A percentile compares a stretch with the other conserved stretches of the same genome.
Evolutionary conservation across 2,888 invertebrate species (phyloP).

Genomic region (Thysanoteuthis rhombus): DNA sequence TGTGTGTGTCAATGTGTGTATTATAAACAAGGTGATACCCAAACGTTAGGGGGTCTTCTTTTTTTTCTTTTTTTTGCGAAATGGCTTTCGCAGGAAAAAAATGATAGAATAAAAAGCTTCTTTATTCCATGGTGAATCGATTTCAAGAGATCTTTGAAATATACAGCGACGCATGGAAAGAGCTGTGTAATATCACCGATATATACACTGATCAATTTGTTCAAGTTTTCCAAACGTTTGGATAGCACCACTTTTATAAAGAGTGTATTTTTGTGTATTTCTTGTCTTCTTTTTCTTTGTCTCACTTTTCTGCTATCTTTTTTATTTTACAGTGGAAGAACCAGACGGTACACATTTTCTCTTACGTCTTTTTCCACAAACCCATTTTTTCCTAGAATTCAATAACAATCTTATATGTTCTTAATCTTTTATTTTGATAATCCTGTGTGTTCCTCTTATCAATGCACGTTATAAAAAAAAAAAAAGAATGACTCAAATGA

Average conservation of each 20-base stretch:
- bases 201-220: too few species aligned
- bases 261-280: too few species aligned
- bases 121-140: too few species aligned
- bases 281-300: not conserved
- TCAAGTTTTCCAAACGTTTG: not conserved
- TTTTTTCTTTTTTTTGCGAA: too few species aligned
- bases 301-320: not conserved
- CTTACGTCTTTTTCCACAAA: not conserved
- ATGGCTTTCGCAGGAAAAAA: too few species aligned
- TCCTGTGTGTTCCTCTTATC: not conserved
- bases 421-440: not conserved
- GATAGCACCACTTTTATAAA: not conserved
- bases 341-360: not conserved
- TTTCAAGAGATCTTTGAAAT: too few species aligned
- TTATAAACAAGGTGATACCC: too few species aligned
- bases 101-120: too few species aligned
- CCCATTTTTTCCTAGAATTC: not conserved
- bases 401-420: not conserved
- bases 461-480: not conserved
- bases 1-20: too few species aligned
- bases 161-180: too few species aligned
- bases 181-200: too few species aligned
- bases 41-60: too few species aligned
- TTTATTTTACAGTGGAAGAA: not conserved
- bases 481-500: not conserved